Evolutionary conservation across 2,113 vertebrate species (phyloP).

Genomic region (Platichthys stellatus): DNA sequence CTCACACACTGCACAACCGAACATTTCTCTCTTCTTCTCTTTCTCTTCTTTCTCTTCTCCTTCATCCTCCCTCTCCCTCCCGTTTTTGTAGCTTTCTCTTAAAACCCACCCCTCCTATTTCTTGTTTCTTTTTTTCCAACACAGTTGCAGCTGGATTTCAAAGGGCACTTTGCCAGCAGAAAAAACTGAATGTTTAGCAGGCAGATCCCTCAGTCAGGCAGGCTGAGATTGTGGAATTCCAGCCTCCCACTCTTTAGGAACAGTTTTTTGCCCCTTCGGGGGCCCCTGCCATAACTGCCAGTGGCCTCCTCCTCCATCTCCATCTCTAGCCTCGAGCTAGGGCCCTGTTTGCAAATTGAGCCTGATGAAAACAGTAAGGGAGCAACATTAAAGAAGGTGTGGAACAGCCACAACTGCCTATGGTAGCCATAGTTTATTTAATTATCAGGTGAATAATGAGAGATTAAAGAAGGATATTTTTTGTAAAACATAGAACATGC

Average conservation of each 20-base stretch:
- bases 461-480: no score
- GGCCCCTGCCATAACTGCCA: conserved; percentile 93
- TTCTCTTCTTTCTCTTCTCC: conserved; percentile 63
- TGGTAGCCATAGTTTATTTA: neutral
- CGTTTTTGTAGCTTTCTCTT: conserved; percentile 39
- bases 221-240: conserved; percentile 89
- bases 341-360: conserved; percentile 88
- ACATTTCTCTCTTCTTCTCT: conserved; percentile 50
- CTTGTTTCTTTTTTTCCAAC: conserved; percentile 45
- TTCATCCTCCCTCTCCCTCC: conserved; percentile 36
- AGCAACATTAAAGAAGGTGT: conserved; percentile 55
- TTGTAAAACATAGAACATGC: no score
- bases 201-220: conserved; percentile 79
- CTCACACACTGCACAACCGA: conserved; percentile 23
- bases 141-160: conserved; percentile 84
- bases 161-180: conserved; percentile 76
- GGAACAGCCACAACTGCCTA: conserved; percentile 33
- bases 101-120: conserved; percentile 42
- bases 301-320: conserved; percentile 75
- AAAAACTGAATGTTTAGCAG: conserved; percentile 82
- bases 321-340: conserved; percentile 75
- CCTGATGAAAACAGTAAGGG: conserved; percentile 78
- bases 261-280: conserved; percentile 87
- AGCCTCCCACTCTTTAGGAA: conserved; percentile 90
- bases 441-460: neutral